Evolutionary conservation across 2,888 invertebrate genomes (phyloP).

Genomic region (Patella ulyssiponensis): DNA sequence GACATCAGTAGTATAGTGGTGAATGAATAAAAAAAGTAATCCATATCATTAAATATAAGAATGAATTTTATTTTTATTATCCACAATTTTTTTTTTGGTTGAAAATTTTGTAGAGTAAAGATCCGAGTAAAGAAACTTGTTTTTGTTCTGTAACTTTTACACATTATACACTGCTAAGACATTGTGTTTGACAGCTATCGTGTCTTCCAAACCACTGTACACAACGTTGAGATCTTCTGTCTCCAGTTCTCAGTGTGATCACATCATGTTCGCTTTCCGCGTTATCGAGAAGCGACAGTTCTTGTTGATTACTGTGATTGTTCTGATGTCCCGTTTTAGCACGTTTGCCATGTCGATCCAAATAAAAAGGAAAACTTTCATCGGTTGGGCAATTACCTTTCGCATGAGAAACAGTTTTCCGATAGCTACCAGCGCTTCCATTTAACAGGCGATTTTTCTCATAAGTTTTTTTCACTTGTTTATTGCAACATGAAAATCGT

Average conservation of each 20-base stretch:
- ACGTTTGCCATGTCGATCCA: background rate
- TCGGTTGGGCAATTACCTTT: background rate
- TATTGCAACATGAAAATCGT: conserved; percentile 24
- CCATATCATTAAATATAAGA: too few species aligned
- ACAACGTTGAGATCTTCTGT: background rate
- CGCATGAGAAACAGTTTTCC: background rate
- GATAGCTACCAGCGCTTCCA: conserved; percentile 3
- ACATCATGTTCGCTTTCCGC: conserved; percentile 5
- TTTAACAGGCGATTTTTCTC: conserved; percentile 2
- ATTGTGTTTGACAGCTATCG: background rate
- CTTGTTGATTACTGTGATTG: background rate
- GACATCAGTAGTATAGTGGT: too few species aligned
- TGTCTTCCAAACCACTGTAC: background rate
- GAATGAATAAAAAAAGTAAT: too few species aligned
- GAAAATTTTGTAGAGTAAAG: too few species aligned
- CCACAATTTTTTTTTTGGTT: too few species aligned
- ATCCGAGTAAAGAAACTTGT: too few species aligned
- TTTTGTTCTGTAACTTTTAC: too few species aligned
- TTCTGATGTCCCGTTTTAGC: background rate
- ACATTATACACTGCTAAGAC: conserved; percentile 3
- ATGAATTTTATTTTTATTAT: too few species aligned
- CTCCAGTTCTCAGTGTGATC: background rate
- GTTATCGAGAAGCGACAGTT: conserved; percentile 1
- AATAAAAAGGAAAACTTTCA: background rate
- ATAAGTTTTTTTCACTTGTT: background rate